Evolutionary conservation across 1,140 invertebrate species (phyloP).

Genomic region (Scaptodrosophila lebanonensis): DNA sequence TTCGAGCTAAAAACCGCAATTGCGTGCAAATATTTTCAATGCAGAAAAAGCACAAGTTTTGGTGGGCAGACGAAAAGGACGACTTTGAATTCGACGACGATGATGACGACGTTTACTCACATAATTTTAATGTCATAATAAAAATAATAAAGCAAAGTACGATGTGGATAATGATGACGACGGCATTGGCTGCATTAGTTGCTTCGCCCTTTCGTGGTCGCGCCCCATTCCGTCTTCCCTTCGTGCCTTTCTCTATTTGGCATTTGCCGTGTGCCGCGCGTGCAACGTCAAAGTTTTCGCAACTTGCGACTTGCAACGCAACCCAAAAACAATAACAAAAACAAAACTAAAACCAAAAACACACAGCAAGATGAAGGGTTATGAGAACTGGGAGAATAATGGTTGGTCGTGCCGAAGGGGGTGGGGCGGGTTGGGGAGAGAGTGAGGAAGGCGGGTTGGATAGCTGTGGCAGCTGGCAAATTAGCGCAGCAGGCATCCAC

Average conservation of each 20-base stretch:
- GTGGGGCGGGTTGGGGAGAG: too few relatives aligned
- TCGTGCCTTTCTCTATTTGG: slow-evolving; percentile 12
- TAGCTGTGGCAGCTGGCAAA: too few relatives aligned
- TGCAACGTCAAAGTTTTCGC: neutral
- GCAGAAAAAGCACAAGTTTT: slow-evolving; percentile 47
- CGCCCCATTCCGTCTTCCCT: slow-evolving; percentile 5
- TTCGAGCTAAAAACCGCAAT: slow-evolving; percentile 62
- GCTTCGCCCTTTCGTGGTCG: neutral
- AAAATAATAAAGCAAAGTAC: slow-evolving; percentile 32
- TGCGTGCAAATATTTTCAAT: slow-evolving; percentile 75
- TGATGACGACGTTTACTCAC: slow-evolving; percentile 38
- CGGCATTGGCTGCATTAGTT: neutral
- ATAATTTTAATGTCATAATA: slow-evolving; percentile 76
- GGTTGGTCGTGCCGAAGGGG: too few relatives aligned
- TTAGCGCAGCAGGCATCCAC: too few relatives aligned
- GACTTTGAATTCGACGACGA: too few relatives aligned
- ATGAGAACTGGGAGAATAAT: too few relatives aligned
- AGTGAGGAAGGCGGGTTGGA: too few relatives aligned
- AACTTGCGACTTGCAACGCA: neutral
- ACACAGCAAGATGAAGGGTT: too few relatives aligned
- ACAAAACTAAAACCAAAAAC: too few relatives aligned
- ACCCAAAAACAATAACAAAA: too few relatives aligned
- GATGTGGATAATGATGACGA: neutral
- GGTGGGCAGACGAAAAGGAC: slow-evolving; percentile 30
- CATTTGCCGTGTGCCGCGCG: neutral